Conservation (phyloP, 2,113 vertebrate species). For the Grantiella picta region DNA sequence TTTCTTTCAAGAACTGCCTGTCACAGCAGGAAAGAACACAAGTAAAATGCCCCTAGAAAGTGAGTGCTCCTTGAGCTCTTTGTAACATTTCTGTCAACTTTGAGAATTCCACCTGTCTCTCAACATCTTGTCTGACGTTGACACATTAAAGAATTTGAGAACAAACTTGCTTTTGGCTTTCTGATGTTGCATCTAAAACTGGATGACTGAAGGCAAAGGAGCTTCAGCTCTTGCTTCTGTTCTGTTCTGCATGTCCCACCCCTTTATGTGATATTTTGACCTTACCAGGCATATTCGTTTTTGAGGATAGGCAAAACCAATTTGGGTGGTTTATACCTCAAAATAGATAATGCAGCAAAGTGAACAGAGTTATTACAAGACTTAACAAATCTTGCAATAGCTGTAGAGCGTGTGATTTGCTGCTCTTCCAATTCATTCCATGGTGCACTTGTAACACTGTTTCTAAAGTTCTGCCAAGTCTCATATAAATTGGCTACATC, state of each 20-base stretch:
- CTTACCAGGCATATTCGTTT: neutral
- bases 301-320: neutral
- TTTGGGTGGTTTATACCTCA: neutral
- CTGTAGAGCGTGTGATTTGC: neutral
- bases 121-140: neutral
- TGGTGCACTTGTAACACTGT: neutral
- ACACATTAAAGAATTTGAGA: neutral
- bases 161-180: neutral
- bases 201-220: neutral
- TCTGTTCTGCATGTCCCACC: neutral
- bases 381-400: neutral
- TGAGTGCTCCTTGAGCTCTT: neutral
- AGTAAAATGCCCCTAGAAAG: neutral
- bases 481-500: too few relatives aligned
- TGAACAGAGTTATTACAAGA: neutral
- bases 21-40: neutral
- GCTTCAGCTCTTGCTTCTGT: neutral
- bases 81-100: neutral
- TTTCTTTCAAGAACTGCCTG: neutral
- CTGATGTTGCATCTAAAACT: neutral
- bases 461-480: neutral
- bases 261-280: neutral
- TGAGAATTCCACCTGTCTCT: neutral
- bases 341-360: neutral
- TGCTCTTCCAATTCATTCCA: neutral